Evolutionary conservation across 2,797 vertebrate species (phyloP), one percentile per base, ranked within the genome.

Genomic region (Hyperoplus lanceolatus): DNA sequence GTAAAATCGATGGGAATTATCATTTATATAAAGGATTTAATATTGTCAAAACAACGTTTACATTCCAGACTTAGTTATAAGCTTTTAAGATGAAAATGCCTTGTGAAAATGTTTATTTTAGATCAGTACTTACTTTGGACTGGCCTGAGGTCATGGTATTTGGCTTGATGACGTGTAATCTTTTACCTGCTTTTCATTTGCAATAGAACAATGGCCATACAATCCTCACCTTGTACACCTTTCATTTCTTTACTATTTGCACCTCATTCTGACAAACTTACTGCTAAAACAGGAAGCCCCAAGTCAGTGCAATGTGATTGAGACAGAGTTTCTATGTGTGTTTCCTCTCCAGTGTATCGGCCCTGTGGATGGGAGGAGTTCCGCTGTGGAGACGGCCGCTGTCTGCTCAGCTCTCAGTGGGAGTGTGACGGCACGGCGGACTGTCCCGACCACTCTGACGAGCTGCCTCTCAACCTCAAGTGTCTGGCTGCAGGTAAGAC

Each of bases 371-470:
- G 95, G 0, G 96, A 96, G 42, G 98, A 99, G 80, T 99, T 99
- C 86, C 96, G 95, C 76, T 99, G 98, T 62, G 94, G 96, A 72
- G 97, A 99, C 64, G 98, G 98, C 5, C 96, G 97, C 45, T 99
- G 98, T 86, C 96, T 99, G 46, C 91, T 98, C 81, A 98, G 97
- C 48, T 94, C 94, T 50, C 97, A 98, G 82, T 99, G 98, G 98
- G 98, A 99, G 82, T 99, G 98, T 86, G 98, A 99, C 13, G 96
- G 98, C 60, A 96, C 97, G 57, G 96, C 97, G 36, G 98, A 99
- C 94, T 99, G 98, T 85, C 96, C 95, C 62, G 98, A 99, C 93
- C 96, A 90, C 91, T 99, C 98, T 68, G 98, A 99, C 81, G 98
- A 99, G 89, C 96, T 97, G 50, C 98, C 98, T 50, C 92, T 98